Evolutionary conservation across 1,140 invertebrate genomes (phyloP), one percentile per base, ranked within the genome.

Genomic region (Melanaphis sacchari): DNA sequence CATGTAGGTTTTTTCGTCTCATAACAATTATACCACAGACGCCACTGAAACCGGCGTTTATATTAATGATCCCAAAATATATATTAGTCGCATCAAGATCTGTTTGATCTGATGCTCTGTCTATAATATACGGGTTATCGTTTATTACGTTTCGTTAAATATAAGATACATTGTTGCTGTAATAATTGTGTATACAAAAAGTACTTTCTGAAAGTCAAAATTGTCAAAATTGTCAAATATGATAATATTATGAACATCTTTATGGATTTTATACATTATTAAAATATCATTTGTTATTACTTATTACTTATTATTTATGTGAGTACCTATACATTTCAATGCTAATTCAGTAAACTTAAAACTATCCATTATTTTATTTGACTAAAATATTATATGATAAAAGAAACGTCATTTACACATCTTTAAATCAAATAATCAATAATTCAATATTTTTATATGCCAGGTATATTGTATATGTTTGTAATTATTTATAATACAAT

Each of bases 11-110:
- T 92, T 93, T 92, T 93, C 36, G 81, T 85, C 81, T 84, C 21
- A 81, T 91, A 66, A 93, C 76, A 81, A 93, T 84, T 93, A 93
- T 38, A 52, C 66, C 91, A 22, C 91, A 40, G 43, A 93, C 43
- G 46, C 91, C 91, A 52, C 43, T 21, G n/a, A 66, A 90, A 66
- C 89, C 36, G 49, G 26, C 54, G 38, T 59, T 90, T 90, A 31
- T 92, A 46, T 81, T 81, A 91, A 81, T 81, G 90, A 91, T 91
- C 40, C 11, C 22, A 59, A 91, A 89, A 11, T 18, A 88, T 89
- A 46, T 22, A 88, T 49, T 9, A 43, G 22, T n/a, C 15, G 46
- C 38, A 84, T 84, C 82, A 84, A 84, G 24, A 40, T 84, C 22
- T 40, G 26, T 40, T 40, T 40, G 82, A 84, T 8, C 82, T 15